Base-by-base conservation (phyloP, 2,113 vertebrate species). In the Pungitius pungitius region DNA sequence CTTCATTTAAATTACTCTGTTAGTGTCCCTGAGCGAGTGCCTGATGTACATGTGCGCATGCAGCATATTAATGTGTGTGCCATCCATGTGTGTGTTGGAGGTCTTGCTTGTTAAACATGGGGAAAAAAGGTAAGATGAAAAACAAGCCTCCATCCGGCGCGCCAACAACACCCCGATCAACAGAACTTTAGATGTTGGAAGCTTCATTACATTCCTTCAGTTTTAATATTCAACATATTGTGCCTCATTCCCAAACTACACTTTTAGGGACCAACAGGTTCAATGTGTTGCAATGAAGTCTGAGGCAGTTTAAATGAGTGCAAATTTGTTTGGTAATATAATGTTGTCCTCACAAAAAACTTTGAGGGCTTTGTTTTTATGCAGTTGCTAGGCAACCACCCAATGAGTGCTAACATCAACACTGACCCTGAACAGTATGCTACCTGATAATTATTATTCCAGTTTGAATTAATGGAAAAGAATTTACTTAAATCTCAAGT, bases 1-100 rank as follows among this genome's bases (percentile, higher is more conserved):
- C 45, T 72, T 73, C 66, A 71, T 82, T 68, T 64, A 78, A 54
- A 55, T 77, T 7, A 22, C 33, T 33, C 8, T 15, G 17, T 76
- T 49, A 74, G 51, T 54, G 37, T 61, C 30, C 35, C 22, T 15
- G 30, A 49, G 66, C 55, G 64, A 51, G 39, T 12, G 68, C 22
- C 10, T 67, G 58, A 42, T 64, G 47, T 60, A 27, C 35, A 59
- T 66, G 51, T 42, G 8, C 49, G 49, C 47, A 56, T 35, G 49
- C 51, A 51, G 52, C 27, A 60, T 64, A 54, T 71, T 63, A 52
- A 75, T 81, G 35, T 24, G 14, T 62, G 30, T 51, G 24, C 33
- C 30, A 24, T 59, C 22, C 7, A 75, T 81, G 35, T 24, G 14
- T 49, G 59, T 27, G 52, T 3, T 37, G 26, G 61, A 8, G 20